Evolutionary conservation across 2,888 invertebrate species (phyloP), one percentile per base, ranked within the genome.

Genomic region (Polylopha cassiicola): DNA sequence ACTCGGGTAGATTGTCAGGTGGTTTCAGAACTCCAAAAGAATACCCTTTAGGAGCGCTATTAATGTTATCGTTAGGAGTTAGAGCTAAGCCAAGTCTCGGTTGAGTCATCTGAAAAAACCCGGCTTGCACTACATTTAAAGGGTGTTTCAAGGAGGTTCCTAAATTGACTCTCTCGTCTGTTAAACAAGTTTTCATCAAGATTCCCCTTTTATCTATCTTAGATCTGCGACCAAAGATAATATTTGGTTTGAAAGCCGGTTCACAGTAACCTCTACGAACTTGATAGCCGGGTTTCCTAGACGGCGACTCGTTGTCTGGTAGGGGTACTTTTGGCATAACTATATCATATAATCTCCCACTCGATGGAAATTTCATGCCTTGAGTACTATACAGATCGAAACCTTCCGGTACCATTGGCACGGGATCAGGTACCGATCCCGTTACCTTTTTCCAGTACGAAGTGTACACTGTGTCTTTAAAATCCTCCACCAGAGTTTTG

Each of bases 61-160:
- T 51, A 7, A 75, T 72, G 46, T 80, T 85, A n/a, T 78, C 47
- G 50, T 77, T 73, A 47, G 86, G 84, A 20, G 69, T 52, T 23
- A 65, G 38, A 24, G 55, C 29, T 47, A 58, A 54, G 21, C 78
- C 84, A 6, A 81, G 23, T 24, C 48, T 50, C 0, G 61, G 47
- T 29, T 51, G 50, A 1, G 36, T 57, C 30, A 45, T 48, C 7
- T 64, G 53, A 39, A 51, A 39, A 37, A 60, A 65, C 46, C 80
- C 67, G 0, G 70, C 66, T 57, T 77, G 68, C 11, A 58, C 58
- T 37, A 55, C 51, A 41, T 51, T 67, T 1, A 67, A 46, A 2
- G 33, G 60, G 24, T 5, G 63, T 60, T 45, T 69, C 44, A 11
- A 47, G 23, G 20, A 52, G n/a, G 42, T 66, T 39, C 80, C 81